Conservation (phyloP, 2,888 invertebrate genomes). For the Yponomeuta evonymella region DNA sequence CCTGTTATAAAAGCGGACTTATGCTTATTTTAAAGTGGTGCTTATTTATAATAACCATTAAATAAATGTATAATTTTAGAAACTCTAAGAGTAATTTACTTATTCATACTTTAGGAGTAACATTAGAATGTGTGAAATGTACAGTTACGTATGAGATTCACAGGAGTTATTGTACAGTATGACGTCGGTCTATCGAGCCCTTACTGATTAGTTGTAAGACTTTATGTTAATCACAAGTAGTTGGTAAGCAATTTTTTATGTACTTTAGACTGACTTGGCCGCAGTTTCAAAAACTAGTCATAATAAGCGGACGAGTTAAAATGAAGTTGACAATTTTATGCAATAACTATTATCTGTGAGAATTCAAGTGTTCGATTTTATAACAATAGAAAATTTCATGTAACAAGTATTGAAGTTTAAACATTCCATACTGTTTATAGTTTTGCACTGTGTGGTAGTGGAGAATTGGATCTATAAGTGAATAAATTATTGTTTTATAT, state of each 20-base stretch:
- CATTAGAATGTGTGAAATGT: constrained; percentile 44
- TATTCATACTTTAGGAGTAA: constrained; percentile 6
- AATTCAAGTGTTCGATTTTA: neutral
- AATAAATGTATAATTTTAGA: constrained; percentile 2
- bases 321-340: neutral
- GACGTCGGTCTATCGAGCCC: constrained; percentile 5
- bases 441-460: neutral
- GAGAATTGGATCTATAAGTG: neutral
- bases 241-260: constrained; percentile 19
- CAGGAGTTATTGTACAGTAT: constrained; percentile 15
- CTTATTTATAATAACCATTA: constrained; percentile 19
- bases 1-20: neutral
- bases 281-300: constrained; percentile 65
- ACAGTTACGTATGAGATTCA: constrained; percentile 75
- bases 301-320: constrained; percentile 43
- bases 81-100: constrained; percentile 13
- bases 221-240: constrained; percentile 19
- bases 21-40: constrained; percentile 19
- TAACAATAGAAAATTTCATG: neutral
- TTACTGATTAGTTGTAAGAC: constrained; percentile 34
- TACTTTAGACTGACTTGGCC: constrained; percentile 40
- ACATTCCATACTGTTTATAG: constrained; percentile 4
- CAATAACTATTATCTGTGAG: neutral
- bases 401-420: constrained; percentile 2
- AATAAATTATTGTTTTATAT: constrained; percentile 52